Base-by-base conservation (phyloP, 2,113 vertebrate genomes). In the Salvator merianae region DNA sequence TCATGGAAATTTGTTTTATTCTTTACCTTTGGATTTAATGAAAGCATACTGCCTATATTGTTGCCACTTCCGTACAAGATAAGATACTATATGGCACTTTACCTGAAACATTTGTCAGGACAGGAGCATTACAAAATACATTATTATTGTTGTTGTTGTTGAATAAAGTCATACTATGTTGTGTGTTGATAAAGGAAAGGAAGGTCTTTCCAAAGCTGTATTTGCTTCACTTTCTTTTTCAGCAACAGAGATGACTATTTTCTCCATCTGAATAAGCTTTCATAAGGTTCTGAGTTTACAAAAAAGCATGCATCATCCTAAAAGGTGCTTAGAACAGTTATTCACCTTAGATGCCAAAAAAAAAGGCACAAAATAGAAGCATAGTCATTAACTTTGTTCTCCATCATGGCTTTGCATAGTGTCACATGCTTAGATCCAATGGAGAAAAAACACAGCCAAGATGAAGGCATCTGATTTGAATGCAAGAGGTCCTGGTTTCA, bases 21-120 rank as follows among this genome's bases (percentile, higher is more conserved):
- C 0, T 88, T 87, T 87, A 79, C 1, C 9, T 63, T 80, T 84
- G 59, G 73, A 55, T 76, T 59, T 38, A 82, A 76, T 22, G 83
- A 59, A 83, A 86, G 13, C 75, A 28, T 82, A 71, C 73, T 47
- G 53, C 36, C 3, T 24, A 72, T 74, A 69, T 79, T 79, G 77
- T 73, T 79, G 77, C 55, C 55, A 47, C 79, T 85, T 65, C 40
- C 69, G 26, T 36, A 7, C 34, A 47, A 30, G 38, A 79, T 55
- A 50, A 85, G 79, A 34, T 13, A 34, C 10, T 79, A 40, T 26
- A 22, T 30, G 20, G 36, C 38, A 73, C 69, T 73, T 85, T 8
- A 65, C 38, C 68, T 79, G 69, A 78, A 71, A 78, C 7, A 24
- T 26, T 59, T 7, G n/a, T 71, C 50, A 78, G n/a, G 14, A 4